These are phyloP conservation scores for Canis aureus DNA, from an alignment of 2,113 vertebrate genomes.

Conservation along the genomic window DNA sequence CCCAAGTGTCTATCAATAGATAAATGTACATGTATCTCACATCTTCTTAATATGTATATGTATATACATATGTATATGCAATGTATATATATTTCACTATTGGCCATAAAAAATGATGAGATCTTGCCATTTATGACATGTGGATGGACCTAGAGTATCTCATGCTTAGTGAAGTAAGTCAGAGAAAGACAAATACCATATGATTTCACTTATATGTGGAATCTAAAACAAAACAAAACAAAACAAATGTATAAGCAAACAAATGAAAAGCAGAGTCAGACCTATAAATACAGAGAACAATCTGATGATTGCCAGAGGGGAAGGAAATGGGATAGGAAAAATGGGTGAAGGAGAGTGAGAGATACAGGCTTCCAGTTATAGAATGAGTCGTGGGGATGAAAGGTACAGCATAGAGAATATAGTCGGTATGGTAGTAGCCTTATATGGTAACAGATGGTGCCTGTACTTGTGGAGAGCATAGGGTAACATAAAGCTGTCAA, in stretches of 20 bases:
- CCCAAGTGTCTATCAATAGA: not conserved
- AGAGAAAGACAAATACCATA: not conserved
- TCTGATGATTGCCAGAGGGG: not conserved
- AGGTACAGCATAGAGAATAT: not conserved
- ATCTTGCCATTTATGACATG: not conserved
- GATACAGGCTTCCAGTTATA: not conserved
- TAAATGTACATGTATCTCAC: not conserved
- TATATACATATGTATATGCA: not conserved
- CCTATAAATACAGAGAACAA: not conserved
- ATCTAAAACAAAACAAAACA: not conserved
- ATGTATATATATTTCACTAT: not conserved
- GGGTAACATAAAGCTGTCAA: not conserved
- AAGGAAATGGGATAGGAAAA: not conserved
- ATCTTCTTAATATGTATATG: too few relatives aligned
- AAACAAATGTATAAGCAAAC: not conserved
- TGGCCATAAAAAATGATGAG: not conserved
- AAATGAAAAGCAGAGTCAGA: not conserved
- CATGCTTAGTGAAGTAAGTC: not conserved
- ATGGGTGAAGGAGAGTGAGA: not conserved
- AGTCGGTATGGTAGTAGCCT: not conserved
- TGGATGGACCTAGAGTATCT: not conserved
- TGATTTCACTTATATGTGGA: not conserved
- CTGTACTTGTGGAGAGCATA: not conserved
- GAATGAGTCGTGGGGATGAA: not conserved
- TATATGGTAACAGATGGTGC: not conserved